Conservation (phyloP, 2,113 vertebrate genomes). For the Chaetodon auriga region DNA sequence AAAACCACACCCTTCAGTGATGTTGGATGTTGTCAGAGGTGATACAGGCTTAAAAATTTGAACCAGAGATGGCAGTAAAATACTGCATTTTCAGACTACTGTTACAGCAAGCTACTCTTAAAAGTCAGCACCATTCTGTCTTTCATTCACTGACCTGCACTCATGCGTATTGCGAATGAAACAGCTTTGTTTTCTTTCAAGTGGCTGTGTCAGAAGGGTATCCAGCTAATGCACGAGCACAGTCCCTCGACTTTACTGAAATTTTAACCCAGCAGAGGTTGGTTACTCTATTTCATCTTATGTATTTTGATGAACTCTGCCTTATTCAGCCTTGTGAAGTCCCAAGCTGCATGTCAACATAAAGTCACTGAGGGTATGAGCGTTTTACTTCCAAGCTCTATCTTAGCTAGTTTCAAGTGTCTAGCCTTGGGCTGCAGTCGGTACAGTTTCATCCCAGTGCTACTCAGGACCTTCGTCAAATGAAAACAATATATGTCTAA, state of each 20-base stretch:
- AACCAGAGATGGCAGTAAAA: background rate
- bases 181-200: conserved; percentile 21
- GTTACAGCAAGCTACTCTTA: too few relatives aligned
- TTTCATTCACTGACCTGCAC: background rate
- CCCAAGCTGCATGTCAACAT: conserved; percentile 19
- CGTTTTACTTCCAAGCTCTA: conserved; percentile 27
- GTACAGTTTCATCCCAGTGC: conserved; percentile 25
- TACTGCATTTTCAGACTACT: background rate
- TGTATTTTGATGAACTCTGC: conserved; percentile 39
- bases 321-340: background rate
- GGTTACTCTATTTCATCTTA: conserved; percentile 26
- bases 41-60: background rate
- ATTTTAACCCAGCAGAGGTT: conserved; percentile 12
- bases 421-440: conserved; percentile 23
- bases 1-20: background rate
- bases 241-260: conserved; percentile 8
- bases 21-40: background rate
- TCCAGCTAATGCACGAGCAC: conserved; percentile 14
- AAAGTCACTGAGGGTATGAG: conserved; percentile 4
- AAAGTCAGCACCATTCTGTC: background rate
- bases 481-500: conserved; percentile 35
- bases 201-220: conserved; percentile 27
- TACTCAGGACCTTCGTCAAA: background rate
- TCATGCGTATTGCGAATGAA: conserved; percentile 23
- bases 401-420: conserved; percentile 32